phyloP scores from a whole-genome alignment of 23 tunicate species.

The Aplidium turbinatum region DNA sequence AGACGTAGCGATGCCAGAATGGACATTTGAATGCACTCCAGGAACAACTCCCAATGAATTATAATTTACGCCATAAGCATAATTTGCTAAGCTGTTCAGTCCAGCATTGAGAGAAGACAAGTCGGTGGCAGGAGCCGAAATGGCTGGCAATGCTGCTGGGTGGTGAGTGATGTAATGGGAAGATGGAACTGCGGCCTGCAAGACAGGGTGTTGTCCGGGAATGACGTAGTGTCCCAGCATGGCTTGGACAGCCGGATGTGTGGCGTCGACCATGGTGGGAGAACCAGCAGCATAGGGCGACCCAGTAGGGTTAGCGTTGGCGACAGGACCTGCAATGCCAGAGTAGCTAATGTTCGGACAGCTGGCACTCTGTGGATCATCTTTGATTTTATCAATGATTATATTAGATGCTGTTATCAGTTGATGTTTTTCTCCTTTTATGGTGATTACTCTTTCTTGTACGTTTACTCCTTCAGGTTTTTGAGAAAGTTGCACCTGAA shows the following conservation, averaged over 20 bases:
- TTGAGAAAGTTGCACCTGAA: slow-evolving; percentile 85
- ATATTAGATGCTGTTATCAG: slow-evolving; percentile 81
- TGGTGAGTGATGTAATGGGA: slow-evolving; percentile 26
- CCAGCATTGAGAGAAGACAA: slow-evolving; percentile 49
- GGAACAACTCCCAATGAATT: slow-evolving; percentile 46
- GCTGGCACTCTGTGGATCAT: slow-evolving; percentile 94
- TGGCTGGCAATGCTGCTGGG: slow-evolving; percentile 17
- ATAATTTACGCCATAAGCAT: slow-evolving; percentile 53
- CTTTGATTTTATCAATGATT: slow-evolving; percentile 90
- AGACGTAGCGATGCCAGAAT: slow-evolving; percentile 36
- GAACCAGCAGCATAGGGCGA: slow-evolving; percentile 88
- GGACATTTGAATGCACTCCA: slow-evolving; percentile 34
- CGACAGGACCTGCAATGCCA: slow-evolving; percentile 84
- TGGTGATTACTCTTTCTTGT: slow-evolving; percentile 90
- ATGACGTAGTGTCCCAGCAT: slow-evolving; percentile 65
- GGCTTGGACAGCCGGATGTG: slow-evolving; percentile 73
- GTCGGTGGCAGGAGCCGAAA: slow-evolving; percentile 43
- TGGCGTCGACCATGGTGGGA: slow-evolving; percentile 64
- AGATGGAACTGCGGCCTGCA: slow-evolving; percentile 53
- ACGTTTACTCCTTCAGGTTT: slow-evolving; percentile 89
- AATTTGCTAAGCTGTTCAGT: slow-evolving; percentile 34
- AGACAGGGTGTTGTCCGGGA: slow-evolving; percentile 54
- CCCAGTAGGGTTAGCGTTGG: slow-evolving; percentile 98
- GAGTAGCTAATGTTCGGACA: slow-evolving; percentile 95
- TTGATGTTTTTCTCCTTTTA: slow-evolving; percentile 91